Evolutionary conservation across 2,113 vertebrate genomes (phyloP).

Genomic region (Eclectus roratus): DNA sequence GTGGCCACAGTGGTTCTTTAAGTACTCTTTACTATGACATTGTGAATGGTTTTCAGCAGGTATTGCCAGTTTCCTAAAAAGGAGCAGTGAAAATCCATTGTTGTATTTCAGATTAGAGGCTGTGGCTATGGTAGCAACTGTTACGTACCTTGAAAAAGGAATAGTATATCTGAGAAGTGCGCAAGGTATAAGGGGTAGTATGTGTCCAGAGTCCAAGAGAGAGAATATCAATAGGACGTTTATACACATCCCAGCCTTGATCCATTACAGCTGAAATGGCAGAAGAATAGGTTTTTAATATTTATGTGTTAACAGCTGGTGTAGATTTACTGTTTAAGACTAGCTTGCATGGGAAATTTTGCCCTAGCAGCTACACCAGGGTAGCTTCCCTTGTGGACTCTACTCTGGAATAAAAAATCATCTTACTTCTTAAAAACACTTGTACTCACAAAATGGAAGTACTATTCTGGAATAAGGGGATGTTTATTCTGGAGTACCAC

Average conservation of each 20-base stretch:
- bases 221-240: neutral
- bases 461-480: neutral
- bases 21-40: neutral
- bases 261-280: neutral
- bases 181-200: neutral
- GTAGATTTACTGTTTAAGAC: neutral
- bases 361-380: neutral
- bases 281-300: neutral
- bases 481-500: neutral
- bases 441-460: neutral
- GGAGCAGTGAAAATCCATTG: neutral
- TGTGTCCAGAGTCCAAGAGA: neutral
- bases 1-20: neutral
- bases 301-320: neutral
- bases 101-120: neutral
- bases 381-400: neutral
- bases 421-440: neutral
- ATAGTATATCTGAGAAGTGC: neutral
- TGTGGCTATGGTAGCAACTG: accelerated
- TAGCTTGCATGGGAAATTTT: neutral
- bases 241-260: neutral
- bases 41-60: neutral
- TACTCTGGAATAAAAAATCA: neutral
- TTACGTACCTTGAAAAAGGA: neutral
- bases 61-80: neutral